These are phyloP conservation scores for Momotus momota DNA, from an alignment of 2,797 vertebrate species.

Conservation along the genomic window DNA sequence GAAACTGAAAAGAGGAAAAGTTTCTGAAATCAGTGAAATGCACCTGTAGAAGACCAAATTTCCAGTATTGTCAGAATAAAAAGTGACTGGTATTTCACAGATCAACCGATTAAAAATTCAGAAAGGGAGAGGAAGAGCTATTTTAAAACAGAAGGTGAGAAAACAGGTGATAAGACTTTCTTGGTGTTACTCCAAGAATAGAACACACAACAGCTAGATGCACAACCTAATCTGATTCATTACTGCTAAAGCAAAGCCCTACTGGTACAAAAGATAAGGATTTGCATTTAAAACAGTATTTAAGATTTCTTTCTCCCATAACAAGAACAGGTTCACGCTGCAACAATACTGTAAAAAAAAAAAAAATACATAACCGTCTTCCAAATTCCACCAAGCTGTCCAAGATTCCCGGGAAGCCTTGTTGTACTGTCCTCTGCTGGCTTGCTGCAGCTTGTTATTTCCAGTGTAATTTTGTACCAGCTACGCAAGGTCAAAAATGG, in stretches of 20 bases:
- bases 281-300: slow-evolving; percentile 59
- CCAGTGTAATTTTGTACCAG: slow-evolving; percentile 72
- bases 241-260: slow-evolving; percentile 25
- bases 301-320: slow-evolving; percentile 46
- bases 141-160: not conserved
- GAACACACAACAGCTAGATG: slow-evolving; percentile 5
- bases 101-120: not conserved
- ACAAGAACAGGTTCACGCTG: slow-evolving; percentile 58
- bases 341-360: slow-evolving; percentile 45
- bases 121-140: not conserved
- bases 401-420: slow-evolving; percentile 68
- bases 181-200: slow-evolving; percentile 6
- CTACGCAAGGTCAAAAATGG: slow-evolving; percentile 69
- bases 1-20: not conserved
- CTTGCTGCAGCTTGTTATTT: slow-evolving; percentile 71
- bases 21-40: not conserved
- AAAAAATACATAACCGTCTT: slow-evolving; percentile 60
- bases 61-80: not conserved
- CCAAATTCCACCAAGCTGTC: slow-evolving; percentile 70
- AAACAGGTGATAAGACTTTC: not conserved
- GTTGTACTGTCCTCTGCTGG: slow-evolving; percentile 68
- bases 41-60: not conserved
- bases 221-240: slow-evolving; percentile 29
- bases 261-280: slow-evolving; percentile 56
- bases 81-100: not conserved